Conservation (phyloP, 2,888 invertebrate species). For the Brachypterus glaber region DNA sequence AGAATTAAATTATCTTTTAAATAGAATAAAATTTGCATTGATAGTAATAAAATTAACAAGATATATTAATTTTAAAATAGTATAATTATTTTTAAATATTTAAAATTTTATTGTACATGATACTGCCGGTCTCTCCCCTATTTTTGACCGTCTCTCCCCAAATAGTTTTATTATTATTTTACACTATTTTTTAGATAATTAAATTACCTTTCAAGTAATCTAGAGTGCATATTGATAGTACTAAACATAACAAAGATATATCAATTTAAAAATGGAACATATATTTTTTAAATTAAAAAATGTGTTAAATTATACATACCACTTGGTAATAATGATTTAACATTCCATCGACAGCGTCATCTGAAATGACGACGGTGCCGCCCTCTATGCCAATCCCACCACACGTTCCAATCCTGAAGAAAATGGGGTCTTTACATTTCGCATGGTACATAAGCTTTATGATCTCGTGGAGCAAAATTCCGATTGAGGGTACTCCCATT, state of each 20-base stretch:
- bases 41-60: no score
- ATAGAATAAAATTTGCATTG: no score
- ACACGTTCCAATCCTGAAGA: conserved; percentile 89
- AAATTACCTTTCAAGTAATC: no score
- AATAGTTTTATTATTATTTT: no score
- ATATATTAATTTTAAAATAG: no score
- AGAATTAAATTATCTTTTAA: no score
- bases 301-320: conserved; percentile 46
- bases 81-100: no score
- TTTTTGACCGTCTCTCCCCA: no score
- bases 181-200: no score
- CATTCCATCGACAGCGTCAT: conserved; percentile 83
- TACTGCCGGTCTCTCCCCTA: no score
- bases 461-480: conserved; percentile 90
- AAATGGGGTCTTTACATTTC: conserved; percentile 74
- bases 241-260: conserved; percentile 3
- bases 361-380: conserved; percentile 89
- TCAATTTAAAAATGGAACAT: conserved; percentile 4
- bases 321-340: conserved; percentile 72
- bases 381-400: conserved; percentile 89
- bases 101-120: neutral
- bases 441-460: conserved; percentile 96
- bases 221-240: no score
- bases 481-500: conserved; percentile 95
- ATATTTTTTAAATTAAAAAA: neutral